phyloP scores from a whole-genome alignment of 2,797 vertebrate species.

The Brachymystax lenok region DNA sequence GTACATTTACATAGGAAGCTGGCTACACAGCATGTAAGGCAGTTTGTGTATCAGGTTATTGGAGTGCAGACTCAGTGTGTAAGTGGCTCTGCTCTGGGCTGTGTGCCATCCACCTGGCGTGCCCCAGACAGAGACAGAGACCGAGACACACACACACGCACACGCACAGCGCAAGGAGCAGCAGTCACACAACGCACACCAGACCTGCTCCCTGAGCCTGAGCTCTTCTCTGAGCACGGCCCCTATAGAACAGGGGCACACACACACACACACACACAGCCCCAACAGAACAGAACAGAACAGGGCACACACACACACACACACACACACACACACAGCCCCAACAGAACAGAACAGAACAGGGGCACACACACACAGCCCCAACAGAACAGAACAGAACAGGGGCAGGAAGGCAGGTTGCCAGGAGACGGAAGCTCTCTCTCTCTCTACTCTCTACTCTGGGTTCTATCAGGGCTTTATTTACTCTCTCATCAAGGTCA shows the following conservation, averaged over 20 bases:
- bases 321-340: too few relatives aligned
- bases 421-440: constrained; percentile 59
- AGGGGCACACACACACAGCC: too few relatives aligned
- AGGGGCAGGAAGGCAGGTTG: constrained; percentile 51
- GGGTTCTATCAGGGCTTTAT: constrained; percentile 60
- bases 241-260: constrained; percentile 33
- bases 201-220: constrained; percentile 59
- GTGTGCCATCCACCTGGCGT: constrained; percentile 71
- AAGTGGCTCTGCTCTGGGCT: constrained; percentile 63
- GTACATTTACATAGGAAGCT: background rate
- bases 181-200: constrained; percentile 48
- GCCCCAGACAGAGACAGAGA: constrained; percentile 15
- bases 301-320: too few relatives aligned
- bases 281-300: too few relatives aligned
- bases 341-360: too few relatives aligned
- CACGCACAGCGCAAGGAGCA: constrained; percentile 32
- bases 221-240: constrained; percentile 16
- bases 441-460: background rate
- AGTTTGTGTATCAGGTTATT: constrained; percentile 55
- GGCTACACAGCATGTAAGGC: too few relatives aligned
- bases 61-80: constrained; percentile 57
- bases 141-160: constrained; percentile 12
- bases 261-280: too few relatives aligned
- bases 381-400: too few relatives aligned
- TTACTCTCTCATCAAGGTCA: constrained; percentile 76